Percentiles rank a stretch among this genome's conserved stretches.
phyloP scores from a whole-genome alignment of 2,888 invertebrate genomes.

The Nebria salina region DNA sequence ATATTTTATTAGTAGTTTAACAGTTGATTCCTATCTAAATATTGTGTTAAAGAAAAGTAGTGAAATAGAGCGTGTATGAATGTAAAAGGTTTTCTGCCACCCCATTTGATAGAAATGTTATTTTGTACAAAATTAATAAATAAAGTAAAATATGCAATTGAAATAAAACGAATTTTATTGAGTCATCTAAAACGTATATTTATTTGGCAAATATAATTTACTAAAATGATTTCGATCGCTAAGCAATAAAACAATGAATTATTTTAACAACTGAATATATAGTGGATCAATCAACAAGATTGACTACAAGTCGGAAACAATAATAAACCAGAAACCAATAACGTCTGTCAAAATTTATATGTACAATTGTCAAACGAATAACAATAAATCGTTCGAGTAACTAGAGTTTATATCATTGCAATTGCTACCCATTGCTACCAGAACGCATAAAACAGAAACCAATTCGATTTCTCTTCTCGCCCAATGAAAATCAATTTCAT shows the following conservation, averaged over 20 bases:
- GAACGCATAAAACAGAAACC: constrained; percentile 9
- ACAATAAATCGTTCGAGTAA: neutral
- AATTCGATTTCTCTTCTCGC: constrained; percentile 12
- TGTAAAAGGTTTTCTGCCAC: too few species aligned
- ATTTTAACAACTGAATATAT: neutral
- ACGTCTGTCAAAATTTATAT: neutral
- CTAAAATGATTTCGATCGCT: neutral
- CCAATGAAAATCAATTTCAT: constrained; percentile 14
- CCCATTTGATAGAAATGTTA: too few species aligned
- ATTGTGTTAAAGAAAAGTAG: too few species aligned
- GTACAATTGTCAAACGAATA: neutral
- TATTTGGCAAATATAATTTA: too few species aligned
- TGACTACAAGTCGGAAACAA: neutral
- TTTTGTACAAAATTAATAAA: too few species aligned
- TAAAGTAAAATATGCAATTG: too few species aligned
- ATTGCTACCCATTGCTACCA: constrained; percentile 6
- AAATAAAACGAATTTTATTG: too few species aligned
- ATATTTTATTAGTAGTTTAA: neutral
- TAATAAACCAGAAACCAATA: neutral
- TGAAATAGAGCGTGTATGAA: too few species aligned
- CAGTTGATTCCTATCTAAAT: too few species aligned
- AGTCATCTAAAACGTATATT: too few species aligned
- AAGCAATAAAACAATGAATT: neutral
- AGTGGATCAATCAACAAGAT: neutral
- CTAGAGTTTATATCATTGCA: neutral